Base-by-base conservation (phyloP, 2,797 vertebrate genomes). In the Oceanodroma leucorhoa region DNA sequence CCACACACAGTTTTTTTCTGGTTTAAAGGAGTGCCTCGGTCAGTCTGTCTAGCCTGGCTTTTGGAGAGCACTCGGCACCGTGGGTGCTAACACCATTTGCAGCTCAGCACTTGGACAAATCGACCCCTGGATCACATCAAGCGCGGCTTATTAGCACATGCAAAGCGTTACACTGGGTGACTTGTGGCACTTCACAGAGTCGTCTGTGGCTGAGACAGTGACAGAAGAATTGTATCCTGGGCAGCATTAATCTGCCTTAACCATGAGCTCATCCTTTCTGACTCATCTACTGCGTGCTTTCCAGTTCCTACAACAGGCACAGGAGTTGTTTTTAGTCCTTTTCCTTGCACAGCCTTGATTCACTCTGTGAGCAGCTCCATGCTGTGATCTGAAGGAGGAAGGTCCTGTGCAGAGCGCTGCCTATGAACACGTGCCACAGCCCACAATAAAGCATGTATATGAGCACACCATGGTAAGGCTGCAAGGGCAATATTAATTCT, bases 61-160 rank as follows among this genome's bases (percentile, higher is more conserved):
- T 66, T 40, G 36, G 57, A n/a, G n/a, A 54, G 22, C 12, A 6
- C 19, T 30, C 1, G 1, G 30, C 21, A 2, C 41, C 2, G 0
- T 2, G 10, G 14, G 26, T 69, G 34, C 27, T 54, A n/a, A 43
- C 53, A 62, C 7, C 6, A 10, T 69, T 40, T 76, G 30, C 22
- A 79, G 34, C 54, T 91, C 79, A 38, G 40, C 36, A 3, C 22
- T 34, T 3, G 6, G 20, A 54, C 41, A 65, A 45, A 29, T 21
- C 5, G 1, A 54, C 4, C 9, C 12, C 14, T 6, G 6, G 27
- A 34, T 64, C 17, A 29, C 36, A 36, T 27, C 29, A 57, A 41
- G 46, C 0, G 0, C 38, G 23, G 57, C 2, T 78, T 9, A 24
- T 38, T 24, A 48, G 10, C 0, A 1, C 2, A 0, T 24, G 24